Conservation (phyloP, 2,888 invertebrate species). For the Temnothorax rugatulus region DNA sequence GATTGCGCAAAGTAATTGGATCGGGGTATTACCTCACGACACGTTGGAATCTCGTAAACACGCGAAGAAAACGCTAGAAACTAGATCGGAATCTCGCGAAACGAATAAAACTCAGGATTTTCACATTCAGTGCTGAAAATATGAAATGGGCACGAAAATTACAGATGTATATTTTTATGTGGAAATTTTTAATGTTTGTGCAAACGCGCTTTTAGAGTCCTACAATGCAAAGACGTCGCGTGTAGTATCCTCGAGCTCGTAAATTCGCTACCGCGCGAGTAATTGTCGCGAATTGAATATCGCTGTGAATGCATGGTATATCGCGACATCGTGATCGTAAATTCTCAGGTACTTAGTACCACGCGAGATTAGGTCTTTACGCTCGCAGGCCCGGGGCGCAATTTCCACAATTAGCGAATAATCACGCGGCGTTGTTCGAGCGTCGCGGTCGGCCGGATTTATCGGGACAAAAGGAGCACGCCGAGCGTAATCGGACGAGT, state of each 20-base stretch:
- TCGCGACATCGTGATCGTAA: not conserved
- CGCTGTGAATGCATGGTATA: not conserved
- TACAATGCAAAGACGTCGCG: not conserved
- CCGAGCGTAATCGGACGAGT: slow-evolving; percentile 36
- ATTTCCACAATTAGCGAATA: slow-evolving; percentile 65
- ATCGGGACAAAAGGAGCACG: slow-evolving; percentile 61
- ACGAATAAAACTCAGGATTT: slow-evolving; percentile 11
- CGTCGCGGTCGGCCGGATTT: slow-evolving; percentile 67
- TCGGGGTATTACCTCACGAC: slow-evolving; percentile 28
- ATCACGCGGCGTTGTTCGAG: slow-evolving; percentile 64
- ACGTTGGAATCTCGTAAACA: slow-evolving; percentile 13
- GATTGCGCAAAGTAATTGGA: slow-evolving; percentile 45
- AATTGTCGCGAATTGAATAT: slow-evolving; percentile 7
- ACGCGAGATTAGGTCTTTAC: slow-evolving; percentile 12
- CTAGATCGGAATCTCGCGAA: slow-evolving; percentile 19
- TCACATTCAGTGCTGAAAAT: not conserved
- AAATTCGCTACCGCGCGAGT: not conserved
- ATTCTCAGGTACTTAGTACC: slow-evolving; percentile 22
- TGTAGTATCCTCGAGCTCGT: not conserved
- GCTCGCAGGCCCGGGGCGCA: slow-evolving; percentile 8
- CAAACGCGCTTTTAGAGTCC: not conserved
- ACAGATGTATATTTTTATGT: not conserved
- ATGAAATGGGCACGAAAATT: not conserved
- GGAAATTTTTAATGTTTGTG: not conserved
- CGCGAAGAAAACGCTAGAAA: not conserved